Percentiles rank a stretch among this genome's conserved stretches.
These are phyloP conservation scores for Piaya cayana DNA, from an alignment of 2,113 vertebrate species.

Conservation along the genomic window DNA sequence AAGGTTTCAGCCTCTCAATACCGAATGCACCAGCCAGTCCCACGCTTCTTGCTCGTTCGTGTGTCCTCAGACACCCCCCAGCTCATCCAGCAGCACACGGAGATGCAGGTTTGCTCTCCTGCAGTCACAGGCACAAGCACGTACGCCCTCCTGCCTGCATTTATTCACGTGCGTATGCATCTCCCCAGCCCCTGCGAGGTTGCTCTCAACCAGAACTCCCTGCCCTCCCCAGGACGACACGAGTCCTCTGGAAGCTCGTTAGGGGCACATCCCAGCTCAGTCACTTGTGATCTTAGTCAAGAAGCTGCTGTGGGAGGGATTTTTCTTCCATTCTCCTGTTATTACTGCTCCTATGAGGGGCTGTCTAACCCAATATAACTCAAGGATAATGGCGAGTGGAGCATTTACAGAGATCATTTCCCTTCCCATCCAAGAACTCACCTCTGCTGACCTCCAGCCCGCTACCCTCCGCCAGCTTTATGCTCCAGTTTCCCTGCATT, in stretches of 20 bases:
- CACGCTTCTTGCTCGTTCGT: rapidly evolving
- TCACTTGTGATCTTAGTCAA: not conserved
- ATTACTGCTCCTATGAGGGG: not conserved
- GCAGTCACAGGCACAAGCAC: not conserved
- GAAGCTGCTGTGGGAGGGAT: not conserved
- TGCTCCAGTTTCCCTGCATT: not conserved
- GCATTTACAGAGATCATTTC: not conserved
- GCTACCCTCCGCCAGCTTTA: not conserved
- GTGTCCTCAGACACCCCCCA: not conserved
- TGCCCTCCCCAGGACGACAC: not conserved
- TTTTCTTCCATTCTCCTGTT: not conserved
- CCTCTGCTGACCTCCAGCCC: not conserved
- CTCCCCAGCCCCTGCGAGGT: not conserved
- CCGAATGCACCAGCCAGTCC: not conserved
- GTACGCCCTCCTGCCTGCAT: not conserved
- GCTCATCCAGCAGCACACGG: not conserved
- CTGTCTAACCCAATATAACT: not conserved
- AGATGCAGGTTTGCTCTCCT: not conserved
- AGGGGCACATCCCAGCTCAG: not conserved
- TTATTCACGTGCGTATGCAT: not conserved
- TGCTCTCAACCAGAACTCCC: not conserved
- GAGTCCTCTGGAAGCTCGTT: not conserved
- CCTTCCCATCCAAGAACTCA: not conserved
- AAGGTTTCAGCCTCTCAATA: rapidly evolving
- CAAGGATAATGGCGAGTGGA: not conserved